Evolutionary conservation across 53 echinoderm and acorn worm species (phyloP).

Genomic region (Holothuria scabra): DNA sequence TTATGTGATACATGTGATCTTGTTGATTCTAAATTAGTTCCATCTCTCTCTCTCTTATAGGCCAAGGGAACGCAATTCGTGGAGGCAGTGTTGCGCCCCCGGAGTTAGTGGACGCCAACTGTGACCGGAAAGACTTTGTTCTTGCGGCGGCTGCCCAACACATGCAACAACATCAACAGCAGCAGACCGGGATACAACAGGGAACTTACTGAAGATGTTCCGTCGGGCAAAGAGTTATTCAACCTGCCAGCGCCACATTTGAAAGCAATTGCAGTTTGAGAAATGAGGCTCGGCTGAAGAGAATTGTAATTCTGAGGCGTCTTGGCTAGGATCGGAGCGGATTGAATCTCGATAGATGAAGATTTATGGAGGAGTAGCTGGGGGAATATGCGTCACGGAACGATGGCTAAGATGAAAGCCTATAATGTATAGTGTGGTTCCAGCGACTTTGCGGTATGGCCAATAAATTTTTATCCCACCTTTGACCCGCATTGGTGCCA

Average conservation of each 20-base stretch:
- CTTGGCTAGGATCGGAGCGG: conserved; percentile 10
- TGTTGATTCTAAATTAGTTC: too few relatives aligned
- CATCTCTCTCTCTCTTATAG: background rate
- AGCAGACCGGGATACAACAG: conserved; percentile 38
- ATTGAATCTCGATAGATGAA: conserved; percentile 15
- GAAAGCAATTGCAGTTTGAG: too few relatives aligned
- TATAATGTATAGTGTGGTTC: conserved; percentile 44
- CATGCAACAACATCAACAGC: conserved; percentile 1
- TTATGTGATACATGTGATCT: too few relatives aligned
- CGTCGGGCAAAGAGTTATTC: too few relatives aligned
- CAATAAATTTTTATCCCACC: conserved; percentile 29
- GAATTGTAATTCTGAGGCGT: background rate
- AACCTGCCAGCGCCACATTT: too few relatives aligned
- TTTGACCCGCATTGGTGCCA: conserved; percentile 52
- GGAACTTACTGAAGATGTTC: conserved; percentile 22
- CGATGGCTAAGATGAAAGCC: conserved; percentile 26
- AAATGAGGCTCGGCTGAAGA: too few relatives aligned
- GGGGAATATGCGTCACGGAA: conserved; percentile 46
- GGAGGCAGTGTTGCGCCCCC: conserved; percentile 39
- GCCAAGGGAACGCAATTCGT: conserved; percentile 26
- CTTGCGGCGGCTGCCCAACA: conserved; percentile 30
- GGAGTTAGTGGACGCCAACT: conserved; percentile 24
- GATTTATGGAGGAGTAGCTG: conserved; percentile 26
- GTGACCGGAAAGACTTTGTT: conserved; percentile 41
- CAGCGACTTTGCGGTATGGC: conserved; percentile 30